phyloP scores from a whole-genome alignment of 2,888 invertebrate species.

The Yponomeuta cagnagella region DNA sequence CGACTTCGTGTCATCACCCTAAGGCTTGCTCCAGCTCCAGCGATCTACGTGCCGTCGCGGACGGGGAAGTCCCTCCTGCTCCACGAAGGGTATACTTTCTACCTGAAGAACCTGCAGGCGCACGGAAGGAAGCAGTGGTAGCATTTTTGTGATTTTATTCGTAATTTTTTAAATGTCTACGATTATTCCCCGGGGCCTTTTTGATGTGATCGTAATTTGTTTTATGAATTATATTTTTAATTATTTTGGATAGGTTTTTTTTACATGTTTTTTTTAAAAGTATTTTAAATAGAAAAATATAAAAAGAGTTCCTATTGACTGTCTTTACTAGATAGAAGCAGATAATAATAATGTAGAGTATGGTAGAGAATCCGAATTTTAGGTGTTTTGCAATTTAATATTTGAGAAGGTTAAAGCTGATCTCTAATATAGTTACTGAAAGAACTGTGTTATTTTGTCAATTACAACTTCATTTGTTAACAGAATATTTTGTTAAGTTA shows the following conservation, averaged over 20 bases:
- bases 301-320: conserved; percentile 4
- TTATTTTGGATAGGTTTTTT: background rate
- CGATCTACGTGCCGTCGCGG: conserved; percentile 69
- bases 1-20: background rate
- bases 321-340: background rate
- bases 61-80: conserved; percentile 66
- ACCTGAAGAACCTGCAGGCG: conserved; percentile 67
- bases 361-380: background rate
- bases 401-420: background rate
- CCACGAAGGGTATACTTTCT: conserved; percentile 68
- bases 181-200: background rate
- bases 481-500: background rate
- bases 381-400: background rate
- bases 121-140: conserved; percentile 71
- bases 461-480: background rate
- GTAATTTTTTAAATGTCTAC: background rate
- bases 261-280: background rate
- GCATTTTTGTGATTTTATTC: background rate
- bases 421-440: background rate
- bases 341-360: background rate
- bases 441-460: background rate
- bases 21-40: conserved; percentile 44
- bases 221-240: background rate
- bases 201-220: background rate
- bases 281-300: background rate